Base-by-base conservation (phyloP, 2,797 vertebrate genomes). In the Scarus forsteni region DNA sequence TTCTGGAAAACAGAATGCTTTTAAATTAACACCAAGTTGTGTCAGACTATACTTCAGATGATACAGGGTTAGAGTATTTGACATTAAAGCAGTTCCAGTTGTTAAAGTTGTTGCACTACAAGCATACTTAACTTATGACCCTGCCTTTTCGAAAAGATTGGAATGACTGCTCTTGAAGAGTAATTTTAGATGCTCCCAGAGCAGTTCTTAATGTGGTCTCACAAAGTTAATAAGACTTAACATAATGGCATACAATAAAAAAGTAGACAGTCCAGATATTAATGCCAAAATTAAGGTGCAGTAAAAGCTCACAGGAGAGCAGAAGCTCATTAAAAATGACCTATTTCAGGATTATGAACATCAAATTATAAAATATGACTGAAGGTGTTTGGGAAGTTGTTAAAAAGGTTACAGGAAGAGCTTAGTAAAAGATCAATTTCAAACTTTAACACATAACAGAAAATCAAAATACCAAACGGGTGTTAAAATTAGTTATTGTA, bases 221-320 rank as follows among this genome's bases (percentile, higher is more conserved):
- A 58, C 62, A 36, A 51, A 50, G 1, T n/a, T 62, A 53, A 60
- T 42, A 53, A 48, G 34, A 70, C 57, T 27, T 68, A 35, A 69
- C 8, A 77, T 72, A 72, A 51, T 63, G 16, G 14, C 16, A 63
- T 34, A 40, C 7, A 54, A 35, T 54, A 49, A 18, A 62, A 51
- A 64, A 44, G 36, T 14, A 53, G 44, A 57, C n/a, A 3, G 12
- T 3, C 8, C 51, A 34, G 42, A 60, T 8, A 43, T 58, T 46
- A 43, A 49, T 58, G 36, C 13, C 39, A 40, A 60, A 76, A 70
- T 66, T 16, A 54, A 45, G n/a, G 52, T 10, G 9, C 27, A 69
- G 51, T 56, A 38, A 44, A 73, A 66, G 39, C n/a, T 60, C 6
- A 34, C 64, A 45, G n/a, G 36, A 70, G 40, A 55, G 18, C 9